Percentiles rank a stretch among this genome's conserved stretches.
Evolutionary conservation across 2,797 vertebrate species (phyloP).

Genomic region (Lacerta viridis): DNA sequence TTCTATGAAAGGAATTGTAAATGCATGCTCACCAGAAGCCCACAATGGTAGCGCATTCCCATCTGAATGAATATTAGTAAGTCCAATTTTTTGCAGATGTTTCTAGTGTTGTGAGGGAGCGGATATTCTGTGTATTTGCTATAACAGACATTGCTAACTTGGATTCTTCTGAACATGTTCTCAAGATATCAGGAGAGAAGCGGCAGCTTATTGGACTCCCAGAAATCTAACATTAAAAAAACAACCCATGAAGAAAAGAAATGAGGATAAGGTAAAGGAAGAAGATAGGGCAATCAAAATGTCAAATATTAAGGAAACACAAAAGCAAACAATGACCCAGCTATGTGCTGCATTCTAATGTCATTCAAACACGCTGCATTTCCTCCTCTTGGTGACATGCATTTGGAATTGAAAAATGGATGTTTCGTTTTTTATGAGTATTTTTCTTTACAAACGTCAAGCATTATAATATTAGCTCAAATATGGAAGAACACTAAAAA

Average conservation of each 20-base stretch:
- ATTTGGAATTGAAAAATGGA: too few species aligned
- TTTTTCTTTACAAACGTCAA: too few species aligned
- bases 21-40: not conserved
- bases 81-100: too few species aligned
- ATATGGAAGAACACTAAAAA: too few species aligned
- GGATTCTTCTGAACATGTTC: not conserved
- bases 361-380: not conserved
- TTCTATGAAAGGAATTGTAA: not conserved
- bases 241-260: too few species aligned
- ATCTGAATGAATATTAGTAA: not conserved
- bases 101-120: too few species aligned
- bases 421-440: too few species aligned
- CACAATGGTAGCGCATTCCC: not conserved
- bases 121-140: too few species aligned
- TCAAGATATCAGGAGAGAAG: not conserved
- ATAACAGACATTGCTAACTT: not conserved
- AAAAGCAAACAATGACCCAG: not conserved
- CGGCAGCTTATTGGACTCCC: not conserved
- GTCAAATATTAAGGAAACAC: not conserved
- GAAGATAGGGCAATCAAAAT: not conserved
- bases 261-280: too few species aligned
- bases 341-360: not conserved
- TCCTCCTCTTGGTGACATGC: not conserved
- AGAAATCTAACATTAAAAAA: too few species aligned
- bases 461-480: too few species aligned